phyloP scores from a whole-genome alignment of 2,888 invertebrate genomes.

The Leucozona laternaria region DNA sequence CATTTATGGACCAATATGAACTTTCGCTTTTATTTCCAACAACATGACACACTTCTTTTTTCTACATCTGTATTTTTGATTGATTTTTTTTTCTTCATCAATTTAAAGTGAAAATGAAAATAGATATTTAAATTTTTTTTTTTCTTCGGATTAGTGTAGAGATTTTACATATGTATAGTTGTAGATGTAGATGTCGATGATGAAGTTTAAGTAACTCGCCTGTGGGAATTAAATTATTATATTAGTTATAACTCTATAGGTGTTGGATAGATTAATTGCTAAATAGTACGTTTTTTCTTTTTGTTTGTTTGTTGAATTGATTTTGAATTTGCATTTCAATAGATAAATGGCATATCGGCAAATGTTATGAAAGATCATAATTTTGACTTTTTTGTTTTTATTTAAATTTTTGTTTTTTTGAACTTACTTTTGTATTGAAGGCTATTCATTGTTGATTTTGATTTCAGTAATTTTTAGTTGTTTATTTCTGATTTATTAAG shows the following conservation, averaged over 20 bases:
- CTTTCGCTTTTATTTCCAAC: slow-evolving; percentile 68
- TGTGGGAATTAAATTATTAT: slow-evolving; percentile 32
- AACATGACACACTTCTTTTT: slow-evolving; percentile 69
- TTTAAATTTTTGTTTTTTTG: background rate
- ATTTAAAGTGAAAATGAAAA: slow-evolving; percentile 51
- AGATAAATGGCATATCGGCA: background rate
- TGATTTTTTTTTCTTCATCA: slow-evolving; percentile 25
- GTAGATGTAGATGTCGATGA: slow-evolving; percentile 2
- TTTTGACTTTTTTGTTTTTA: background rate
- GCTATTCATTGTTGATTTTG: slow-evolving; percentile 34
- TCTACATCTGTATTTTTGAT: slow-evolving; percentile 19
- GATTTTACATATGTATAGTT: background rate
- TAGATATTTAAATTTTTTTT: background rate
- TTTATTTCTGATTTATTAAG: slow-evolving; percentile 2
- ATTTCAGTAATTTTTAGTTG: slow-evolving; percentile 8
- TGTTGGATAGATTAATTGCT: slow-evolving; percentile 30
- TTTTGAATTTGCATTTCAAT: slow-evolving; percentile 33
- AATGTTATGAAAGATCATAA: slow-evolving; percentile 36
- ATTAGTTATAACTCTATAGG: background rate
- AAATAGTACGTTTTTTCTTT: background rate
- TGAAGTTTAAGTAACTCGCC: background rate
- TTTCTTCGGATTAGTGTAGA: slow-evolving; percentile 16
- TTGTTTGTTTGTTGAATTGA: slow-evolving; percentile 8
- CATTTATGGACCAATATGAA: slow-evolving; percentile 62
- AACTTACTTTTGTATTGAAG: slow-evolving; percentile 3